Conservation (phyloP, 2,888 invertebrate species). For the Drosophila neonasuta region DNA sequence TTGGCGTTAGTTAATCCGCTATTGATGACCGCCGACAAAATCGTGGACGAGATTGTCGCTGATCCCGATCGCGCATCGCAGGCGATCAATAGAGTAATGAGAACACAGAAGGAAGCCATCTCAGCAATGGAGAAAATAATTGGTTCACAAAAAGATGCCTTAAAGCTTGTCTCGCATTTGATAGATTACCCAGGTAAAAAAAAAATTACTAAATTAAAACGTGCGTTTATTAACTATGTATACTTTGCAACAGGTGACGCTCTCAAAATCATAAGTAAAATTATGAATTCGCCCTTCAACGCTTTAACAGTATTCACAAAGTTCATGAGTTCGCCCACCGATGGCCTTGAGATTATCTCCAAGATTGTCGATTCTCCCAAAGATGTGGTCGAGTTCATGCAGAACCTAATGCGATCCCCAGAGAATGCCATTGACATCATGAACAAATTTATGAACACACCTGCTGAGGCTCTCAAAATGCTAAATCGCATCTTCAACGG, state of each 20-base stretch:
- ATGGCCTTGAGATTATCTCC: slow-evolving; percentile 82
- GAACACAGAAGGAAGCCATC: slow-evolving; percentile 80
- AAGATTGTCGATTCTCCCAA: slow-evolving; percentile 82
- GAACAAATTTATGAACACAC: slow-evolving; percentile 82
- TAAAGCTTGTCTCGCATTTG: slow-evolving; percentile 81
- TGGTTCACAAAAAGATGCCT: slow-evolving; percentile 81
- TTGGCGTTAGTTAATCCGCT: slow-evolving; percentile 64
- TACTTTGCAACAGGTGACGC: slow-evolving; percentile 76
- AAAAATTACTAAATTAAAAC: neutral
- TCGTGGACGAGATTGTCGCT: slow-evolving; percentile 80
- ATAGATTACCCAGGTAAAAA: slow-evolving; percentile 80
- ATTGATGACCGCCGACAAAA: slow-evolving; percentile 79
- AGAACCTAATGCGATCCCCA: slow-evolving; percentile 82
- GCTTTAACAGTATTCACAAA: slow-evolving; percentile 82
- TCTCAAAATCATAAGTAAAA: slow-evolving; percentile 82
- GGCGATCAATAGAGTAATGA: slow-evolving; percentile 81
- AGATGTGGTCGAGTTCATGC: slow-evolving; percentile 82
- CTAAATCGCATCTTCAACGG: slow-evolving; percentile 81
- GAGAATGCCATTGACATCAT: slow-evolving; percentile 82
- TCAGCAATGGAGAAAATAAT: slow-evolving; percentile 80
- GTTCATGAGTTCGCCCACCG: slow-evolving; percentile 82
- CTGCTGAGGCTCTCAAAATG: slow-evolving; percentile 81
- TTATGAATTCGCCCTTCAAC: slow-evolving; percentile 82
- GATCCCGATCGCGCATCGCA: slow-evolving; percentile 81
- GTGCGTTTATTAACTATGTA: neutral